Evolutionary conservation across 2,888 invertebrate species (phyloP), one percentile per base, ranked within the genome.

Genomic region (Pristionchus exspectatus): DNA sequence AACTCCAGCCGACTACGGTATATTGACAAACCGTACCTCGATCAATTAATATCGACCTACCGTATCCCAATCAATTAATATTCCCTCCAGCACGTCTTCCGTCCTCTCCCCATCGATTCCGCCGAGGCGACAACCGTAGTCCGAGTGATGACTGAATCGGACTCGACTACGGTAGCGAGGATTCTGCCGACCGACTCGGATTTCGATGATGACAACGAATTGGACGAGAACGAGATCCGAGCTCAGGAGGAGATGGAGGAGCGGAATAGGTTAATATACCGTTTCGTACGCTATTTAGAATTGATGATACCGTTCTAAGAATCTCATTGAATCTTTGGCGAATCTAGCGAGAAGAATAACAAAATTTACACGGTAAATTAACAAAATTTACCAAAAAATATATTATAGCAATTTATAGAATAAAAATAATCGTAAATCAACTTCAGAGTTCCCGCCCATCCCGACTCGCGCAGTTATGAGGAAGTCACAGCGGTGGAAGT

Each of bases 1-100:
- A 87, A 12, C 87, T 87, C 0, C 50, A 85, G 18, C 84, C 56
- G 16, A 85, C 84, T 30, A 85, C 56, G 30, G 84, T 85, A 38
- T 24, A 56, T 12, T 66, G 66, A 66, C 7, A 1, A 27, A 27
- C 24, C 7, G 2, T 66, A 66, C 9, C 27, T 21, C 59, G 21
- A 59, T 2, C 38, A 2, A 38, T 38, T 2, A 56, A 18, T 9
- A n/a, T 18, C 21, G 59, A 59, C 59, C 59, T 59, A 24, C 59
- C 54, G 54, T 9, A 54, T 9, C 54, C 9, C 54, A 5, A 38
- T 38, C 38, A 38, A 38, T 38, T 3, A 38, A 3, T 38, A 38
- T 24, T 27, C 59, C 5, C 16, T 74, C 1, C 38, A 33, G 38
- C 38, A 74, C n/a, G n/a, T 50, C 50, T 81, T 7, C 16, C 81